These are phyloP conservation scores for Falcaria lacertinaria DNA, from an alignment of 2,888 invertebrate genomes.

Conservation along the genomic window DNA sequence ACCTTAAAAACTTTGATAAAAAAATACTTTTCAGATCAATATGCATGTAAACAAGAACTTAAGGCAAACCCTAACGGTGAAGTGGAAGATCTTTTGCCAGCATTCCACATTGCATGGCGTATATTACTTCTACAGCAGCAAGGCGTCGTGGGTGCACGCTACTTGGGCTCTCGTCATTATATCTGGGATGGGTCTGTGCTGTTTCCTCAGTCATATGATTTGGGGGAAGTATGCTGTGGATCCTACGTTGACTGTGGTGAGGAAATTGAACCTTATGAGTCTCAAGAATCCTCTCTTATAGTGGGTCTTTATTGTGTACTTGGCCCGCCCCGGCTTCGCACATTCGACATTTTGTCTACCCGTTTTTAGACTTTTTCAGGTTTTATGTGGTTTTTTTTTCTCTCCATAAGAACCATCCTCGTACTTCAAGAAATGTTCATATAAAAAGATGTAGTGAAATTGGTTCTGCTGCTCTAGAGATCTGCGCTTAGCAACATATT, in stretches of 20 bases:
- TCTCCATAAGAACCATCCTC: too few relatives aligned
- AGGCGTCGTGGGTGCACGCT: constrained; percentile 24
- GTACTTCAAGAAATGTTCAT: too few relatives aligned
- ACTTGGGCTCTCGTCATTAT: constrained; percentile 44
- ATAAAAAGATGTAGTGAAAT: too few relatives aligned
- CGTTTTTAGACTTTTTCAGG: too few relatives aligned
- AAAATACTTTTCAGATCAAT: constrained; percentile 2
- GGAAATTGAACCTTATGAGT: constrained; percentile 19
- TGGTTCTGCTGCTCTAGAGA: too few relatives aligned
- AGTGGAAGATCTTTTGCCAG: constrained; percentile 40
- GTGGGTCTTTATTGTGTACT: too few relatives aligned
- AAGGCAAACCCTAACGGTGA: constrained; percentile 12
- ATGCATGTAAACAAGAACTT: constrained; percentile 13
- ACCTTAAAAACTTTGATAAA: neutral
- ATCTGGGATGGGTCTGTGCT: constrained; percentile 41
- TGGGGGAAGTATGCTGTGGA: constrained; percentile 56
- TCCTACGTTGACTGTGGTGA: constrained; percentile 65
- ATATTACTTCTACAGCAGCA: constrained; percentile 43
- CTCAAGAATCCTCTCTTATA: too few relatives aligned
- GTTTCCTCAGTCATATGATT: constrained; percentile 56
- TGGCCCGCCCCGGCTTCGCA: too few relatives aligned
- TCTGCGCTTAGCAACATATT: too few relatives aligned
- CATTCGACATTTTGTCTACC: too few relatives aligned
- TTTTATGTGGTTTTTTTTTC: too few relatives aligned
- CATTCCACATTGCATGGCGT: constrained; percentile 56